Evolutionary conservation across 64 coral and sea anemone species (phyloP), one percentile per base, ranked within the genome.

Genomic region (Anthopleura sola): DNA sequence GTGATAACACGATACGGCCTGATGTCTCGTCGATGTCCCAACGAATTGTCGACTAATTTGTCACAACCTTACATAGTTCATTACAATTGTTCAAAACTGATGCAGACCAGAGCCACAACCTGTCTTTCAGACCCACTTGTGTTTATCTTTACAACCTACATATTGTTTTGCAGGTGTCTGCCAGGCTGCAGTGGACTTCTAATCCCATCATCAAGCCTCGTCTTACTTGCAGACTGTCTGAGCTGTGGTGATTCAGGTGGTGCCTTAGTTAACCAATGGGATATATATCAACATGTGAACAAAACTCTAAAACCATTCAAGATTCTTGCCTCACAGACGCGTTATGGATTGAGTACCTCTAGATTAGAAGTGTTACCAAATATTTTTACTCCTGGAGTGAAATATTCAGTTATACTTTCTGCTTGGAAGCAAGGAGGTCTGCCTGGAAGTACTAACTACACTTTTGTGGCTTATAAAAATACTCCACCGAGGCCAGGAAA

Each of bases 401-500:
- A 86, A 36, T 86, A 76, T 37, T n/a, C 80, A 18, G 53, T 68
- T 6, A 55, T 50, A 3, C 26, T 86, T 26, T 60, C 78, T 37
- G 84, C 60, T 0, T 78, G 89, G 56, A 86, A 78, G 33, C 79
- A 86, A 36, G 75, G 89, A 10, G 83, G 89, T 36, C 33, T 78
- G 32, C 36, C 75, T 36, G 89, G 84, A 15, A 62, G 32, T 13
- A 29, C 78, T 9, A 86, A 75, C 16, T 80, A 71, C 37, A 82
- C 44, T 66, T 66, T 91, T 68, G 75, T 23, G 36, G 84, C 85
- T 11, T 86, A 91, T 29, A 78, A 91, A 37, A 83, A 83, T 16
- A 83, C 23, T 26, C 89, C 89, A 26, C 89, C 89, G 2, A n/a
- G 46, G 26, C 2, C 51, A 16, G 89, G 89, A 38, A 86, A 91